Percentiles rank a stretch among this genome's conserved stretches.
These are phyloP conservation scores for Perognathus longimembris DNA, from an alignment of 2,113 vertebrate genomes.

Conservation along the genomic window DNA sequence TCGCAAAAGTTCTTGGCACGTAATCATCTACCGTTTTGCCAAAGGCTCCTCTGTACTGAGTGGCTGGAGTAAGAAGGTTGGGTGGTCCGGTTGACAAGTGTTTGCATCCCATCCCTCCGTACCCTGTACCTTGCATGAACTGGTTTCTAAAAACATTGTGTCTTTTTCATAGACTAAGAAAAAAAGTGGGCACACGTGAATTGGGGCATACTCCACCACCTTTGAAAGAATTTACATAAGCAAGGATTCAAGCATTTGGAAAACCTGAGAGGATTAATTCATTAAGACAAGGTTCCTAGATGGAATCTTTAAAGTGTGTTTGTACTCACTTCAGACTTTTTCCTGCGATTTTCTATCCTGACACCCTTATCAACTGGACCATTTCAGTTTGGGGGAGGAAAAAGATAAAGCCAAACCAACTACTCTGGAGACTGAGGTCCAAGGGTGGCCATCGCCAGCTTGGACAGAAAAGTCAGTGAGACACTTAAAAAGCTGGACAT, in stretches of 20 bases:
- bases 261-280: conserved; percentile 33
- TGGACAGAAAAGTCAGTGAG: too few species aligned
- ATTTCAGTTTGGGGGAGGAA: neutral
- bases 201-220: neutral
- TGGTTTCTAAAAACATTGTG: conserved; percentile 10
- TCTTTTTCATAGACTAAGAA: neutral
- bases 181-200: neutral
- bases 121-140: neutral
- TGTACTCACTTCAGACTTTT: neutral
- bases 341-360: neutral
- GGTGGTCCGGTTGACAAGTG: neutral
- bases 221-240: conserved; percentile 44
- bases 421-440: too few species aligned
- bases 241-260: neutral
- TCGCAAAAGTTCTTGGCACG: neutral
- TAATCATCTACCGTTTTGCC: neutral
- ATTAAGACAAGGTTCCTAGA: neutral
- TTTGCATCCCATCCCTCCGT: neutral
- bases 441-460: too few species aligned
- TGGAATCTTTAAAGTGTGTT: neutral
- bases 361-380: neutral
- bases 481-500: too few species aligned
- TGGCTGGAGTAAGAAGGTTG: neutral
- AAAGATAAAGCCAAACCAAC: too few species aligned
- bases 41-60: neutral